Evolutionary conservation across 2,888 invertebrate species (phyloP).

Genomic region (Panopea generosa): DNA sequence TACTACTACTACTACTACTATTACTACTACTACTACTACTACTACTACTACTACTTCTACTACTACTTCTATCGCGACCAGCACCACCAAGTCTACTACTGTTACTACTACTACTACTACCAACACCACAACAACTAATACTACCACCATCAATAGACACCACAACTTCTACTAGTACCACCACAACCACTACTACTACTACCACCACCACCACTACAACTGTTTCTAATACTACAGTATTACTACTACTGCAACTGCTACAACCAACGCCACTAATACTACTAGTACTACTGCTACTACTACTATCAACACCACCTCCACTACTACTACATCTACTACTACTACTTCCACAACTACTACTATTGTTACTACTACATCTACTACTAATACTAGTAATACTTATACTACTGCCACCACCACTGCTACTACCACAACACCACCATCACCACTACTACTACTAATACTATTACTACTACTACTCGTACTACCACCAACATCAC

Average conservation of each 20-base stretch:
- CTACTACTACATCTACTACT: slow-evolving; percentile 1
- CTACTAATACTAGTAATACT: not conserved
- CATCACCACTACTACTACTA: too few relatives aligned
- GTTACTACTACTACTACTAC: too few relatives aligned
- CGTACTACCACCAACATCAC: too few relatives aligned
- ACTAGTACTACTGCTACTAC: too few relatives aligned
- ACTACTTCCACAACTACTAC: not conserved
- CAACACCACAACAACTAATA: not conserved
- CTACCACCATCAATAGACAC: not conserved
- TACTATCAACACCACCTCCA: too few relatives aligned
- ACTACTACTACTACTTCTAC: slow-evolving; percentile 1
- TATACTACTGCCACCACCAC: not conserved
- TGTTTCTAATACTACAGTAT: not conserved
- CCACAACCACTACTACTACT: too few relatives aligned
- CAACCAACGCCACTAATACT: too few relatives aligned
- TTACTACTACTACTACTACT: slow-evolving; percentile 8
- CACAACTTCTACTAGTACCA: not conserved
- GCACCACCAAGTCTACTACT: too few relatives aligned
- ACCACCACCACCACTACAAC: too few relatives aligned
- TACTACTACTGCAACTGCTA: too few relatives aligned
- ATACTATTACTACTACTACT: too few relatives aligned
- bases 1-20: slow-evolving; percentile 1
- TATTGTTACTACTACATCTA: not conserved
- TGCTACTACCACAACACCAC: too few relatives aligned
- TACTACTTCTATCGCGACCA: not conserved